These are phyloP conservation scores for Aphelenchoides avenae DNA, from an alignment of 1,140 invertebrate species.

Conservation along the genomic window DNA sequence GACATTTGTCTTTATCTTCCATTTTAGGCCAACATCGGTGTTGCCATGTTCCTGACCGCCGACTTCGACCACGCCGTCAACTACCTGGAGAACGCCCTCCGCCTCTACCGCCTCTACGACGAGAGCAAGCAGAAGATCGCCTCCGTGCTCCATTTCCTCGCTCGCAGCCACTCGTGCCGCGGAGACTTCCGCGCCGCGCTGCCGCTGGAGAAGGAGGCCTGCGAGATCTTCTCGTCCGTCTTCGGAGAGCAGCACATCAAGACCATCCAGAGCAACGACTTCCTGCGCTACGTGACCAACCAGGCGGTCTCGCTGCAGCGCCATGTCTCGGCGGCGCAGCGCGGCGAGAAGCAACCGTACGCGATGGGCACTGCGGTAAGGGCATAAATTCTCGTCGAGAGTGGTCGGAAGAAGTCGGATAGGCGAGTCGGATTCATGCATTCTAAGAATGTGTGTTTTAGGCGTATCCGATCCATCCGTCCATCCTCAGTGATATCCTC, in stretches of 20 bases:
- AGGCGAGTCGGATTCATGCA: too few species aligned
- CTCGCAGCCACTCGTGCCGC: conserved; percentile 26
- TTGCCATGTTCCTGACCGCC: conserved; percentile 24
- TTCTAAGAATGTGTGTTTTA: too few species aligned
- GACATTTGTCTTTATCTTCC: conserved; percentile 1
- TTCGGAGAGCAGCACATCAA: conserved; percentile 34
- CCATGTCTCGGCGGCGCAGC: too few species aligned
- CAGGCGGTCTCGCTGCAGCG: conserved; percentile 31
- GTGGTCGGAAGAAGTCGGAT: too few species aligned
- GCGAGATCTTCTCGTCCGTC: conserved; percentile 29
- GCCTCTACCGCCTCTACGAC: conserved; percentile 24
- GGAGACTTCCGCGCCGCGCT: conserved; percentile 34
- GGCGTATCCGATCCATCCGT: too few species aligned
- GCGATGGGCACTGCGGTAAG: too few species aligned
- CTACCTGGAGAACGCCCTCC: conserved; percentile 29
- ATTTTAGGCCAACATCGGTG: conserved; percentile 31
- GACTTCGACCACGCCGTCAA: conserved; percentile 28
- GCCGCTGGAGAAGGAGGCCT: conserved; percentile 28
- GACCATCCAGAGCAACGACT: conserved; percentile 26
- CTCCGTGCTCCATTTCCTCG: conserved; percentile 21
- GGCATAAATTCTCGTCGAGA: too few species aligned
- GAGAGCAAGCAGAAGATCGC: conserved; percentile 11
- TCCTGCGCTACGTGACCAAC: conserved; percentile 29
- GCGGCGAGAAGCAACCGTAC: too few species aligned
- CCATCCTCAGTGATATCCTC: too few species aligned